phyloP scores from a whole-genome alignment of 2,888 invertebrate species.

The Drosophila prostipennis region DNA sequence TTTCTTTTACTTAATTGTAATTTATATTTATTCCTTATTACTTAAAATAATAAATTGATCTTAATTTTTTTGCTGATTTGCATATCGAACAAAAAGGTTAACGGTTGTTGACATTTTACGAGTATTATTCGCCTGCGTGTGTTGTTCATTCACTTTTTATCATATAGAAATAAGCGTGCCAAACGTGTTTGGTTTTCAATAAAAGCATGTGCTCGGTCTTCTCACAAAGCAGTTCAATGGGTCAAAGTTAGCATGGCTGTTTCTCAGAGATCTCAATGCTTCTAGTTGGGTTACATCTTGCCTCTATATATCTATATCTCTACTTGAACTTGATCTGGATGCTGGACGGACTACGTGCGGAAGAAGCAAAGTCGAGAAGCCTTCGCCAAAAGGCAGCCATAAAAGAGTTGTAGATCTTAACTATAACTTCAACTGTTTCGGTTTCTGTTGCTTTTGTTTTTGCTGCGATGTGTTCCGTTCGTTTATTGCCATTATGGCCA shows the following conservation, averaged over 20 bases:
- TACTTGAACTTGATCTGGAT: constrained; percentile 67
- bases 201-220: not conserved
- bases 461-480: constrained; percentile 57
- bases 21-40: too few species aligned
- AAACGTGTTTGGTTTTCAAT: constrained; percentile 22
- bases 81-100: not conserved
- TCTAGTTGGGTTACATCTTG: constrained; percentile 32
- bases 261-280: constrained; percentile 30
- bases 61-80: not conserved
- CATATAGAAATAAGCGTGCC: constrained; percentile 17
- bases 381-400: constrained; percentile 24
- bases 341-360: constrained; percentile 46
- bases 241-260: constrained; percentile 42
- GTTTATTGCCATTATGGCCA: constrained; percentile 58
- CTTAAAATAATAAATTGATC: too few species aligned
- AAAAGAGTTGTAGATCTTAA: constrained; percentile 37
- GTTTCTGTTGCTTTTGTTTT: constrained; percentile 48
- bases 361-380: constrained; percentile 48
- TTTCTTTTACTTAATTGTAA: too few species aligned
- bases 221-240: constrained; percentile 44
- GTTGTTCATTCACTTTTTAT: not conserved
- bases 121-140: not conserved
- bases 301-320: not conserved
- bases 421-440: constrained; percentile 41
- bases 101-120: not conserved